phyloP scores from a whole-genome alignment of 2,797 vertebrate species.

The Decapterus maruadsi region DNA sequence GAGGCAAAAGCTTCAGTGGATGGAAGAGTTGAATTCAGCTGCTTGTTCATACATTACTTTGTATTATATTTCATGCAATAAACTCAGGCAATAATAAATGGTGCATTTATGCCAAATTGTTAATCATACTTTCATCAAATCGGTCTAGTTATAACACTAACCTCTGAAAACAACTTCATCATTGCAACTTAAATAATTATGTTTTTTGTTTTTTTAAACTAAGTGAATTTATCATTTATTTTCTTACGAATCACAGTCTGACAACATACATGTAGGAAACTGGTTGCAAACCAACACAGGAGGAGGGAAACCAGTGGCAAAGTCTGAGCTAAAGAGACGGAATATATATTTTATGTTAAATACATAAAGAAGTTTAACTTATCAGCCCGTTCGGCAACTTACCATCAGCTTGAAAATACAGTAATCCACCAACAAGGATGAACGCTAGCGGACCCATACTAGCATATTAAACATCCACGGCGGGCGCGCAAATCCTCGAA shows the following conservation, averaged over 20 bases:
- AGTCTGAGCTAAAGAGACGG: background rate
- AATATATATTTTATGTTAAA: background rate
- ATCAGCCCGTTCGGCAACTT: constrained; percentile 79
- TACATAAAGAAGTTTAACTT: constrained; percentile 16
- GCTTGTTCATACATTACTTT: background rate
- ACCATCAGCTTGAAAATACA: constrained; percentile 92
- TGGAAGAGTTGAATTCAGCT: constrained; percentile 24
- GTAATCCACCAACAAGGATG: constrained; percentile 94
- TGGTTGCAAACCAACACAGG: background rate
- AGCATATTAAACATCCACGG: constrained; percentile 94
- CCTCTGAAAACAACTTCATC: background rate
- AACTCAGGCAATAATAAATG: background rate
- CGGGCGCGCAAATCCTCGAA: constrained; percentile 86
- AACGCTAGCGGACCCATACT: constrained; percentile 96
- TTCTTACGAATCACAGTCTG: background rate
- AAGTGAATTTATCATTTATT: background rate
- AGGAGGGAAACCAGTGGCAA: background rate
- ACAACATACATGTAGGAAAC: background rate
- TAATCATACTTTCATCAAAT: background rate
- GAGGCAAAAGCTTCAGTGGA: background rate
- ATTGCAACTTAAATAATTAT: background rate
- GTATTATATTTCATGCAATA: background rate
- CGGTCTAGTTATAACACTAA: background rate
- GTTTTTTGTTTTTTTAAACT: background rate
- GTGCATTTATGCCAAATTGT: background rate